Evolutionary conservation across 2,797 vertebrate species (phyloP).

Genomic region (Chaenodraco wilsoni): DNA sequence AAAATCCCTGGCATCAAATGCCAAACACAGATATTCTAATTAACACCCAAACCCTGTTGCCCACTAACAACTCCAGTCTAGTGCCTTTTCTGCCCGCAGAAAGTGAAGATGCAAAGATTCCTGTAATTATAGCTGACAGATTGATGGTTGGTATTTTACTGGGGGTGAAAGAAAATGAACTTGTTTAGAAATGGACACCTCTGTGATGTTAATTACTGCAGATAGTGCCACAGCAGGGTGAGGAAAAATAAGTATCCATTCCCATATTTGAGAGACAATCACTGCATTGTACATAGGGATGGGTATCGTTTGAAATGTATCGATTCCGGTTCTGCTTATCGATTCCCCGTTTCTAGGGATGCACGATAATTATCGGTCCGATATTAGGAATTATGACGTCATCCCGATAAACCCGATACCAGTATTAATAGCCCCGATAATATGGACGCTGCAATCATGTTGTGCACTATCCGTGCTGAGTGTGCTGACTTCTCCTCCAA

Average conservation of each 20-base stretch:
- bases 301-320: no score
- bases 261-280: background rate
- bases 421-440: no score
- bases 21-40: constrained; percentile 51
- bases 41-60: constrained; percentile 49
- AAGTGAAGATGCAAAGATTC: constrained; percentile 20
- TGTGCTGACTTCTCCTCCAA: no score
- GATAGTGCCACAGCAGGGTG: background rate
- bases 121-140: constrained; percentile 53
- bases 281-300: background rate
- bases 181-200: constrained; percentile 20
- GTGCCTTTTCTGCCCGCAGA: background rate
- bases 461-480: no score
- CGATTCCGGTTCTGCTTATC: no score
- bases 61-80: constrained; percentile 26
- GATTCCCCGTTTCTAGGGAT: no score
- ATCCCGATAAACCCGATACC: no score
- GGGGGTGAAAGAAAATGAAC: constrained; percentile 26
- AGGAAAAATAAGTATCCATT: constrained; percentile 3
- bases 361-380: no score
- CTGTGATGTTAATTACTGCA: constrained; percentile 22
- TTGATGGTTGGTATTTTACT: constrained; percentile 56
- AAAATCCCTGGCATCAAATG: constrained; percentile 31
- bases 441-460: no score
- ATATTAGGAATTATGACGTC: no score